These are phyloP conservation scores for Notarius lentiginosus DNA, from an alignment of 2,113 vertebrate genomes.

Conservation along the genomic window DNA sequence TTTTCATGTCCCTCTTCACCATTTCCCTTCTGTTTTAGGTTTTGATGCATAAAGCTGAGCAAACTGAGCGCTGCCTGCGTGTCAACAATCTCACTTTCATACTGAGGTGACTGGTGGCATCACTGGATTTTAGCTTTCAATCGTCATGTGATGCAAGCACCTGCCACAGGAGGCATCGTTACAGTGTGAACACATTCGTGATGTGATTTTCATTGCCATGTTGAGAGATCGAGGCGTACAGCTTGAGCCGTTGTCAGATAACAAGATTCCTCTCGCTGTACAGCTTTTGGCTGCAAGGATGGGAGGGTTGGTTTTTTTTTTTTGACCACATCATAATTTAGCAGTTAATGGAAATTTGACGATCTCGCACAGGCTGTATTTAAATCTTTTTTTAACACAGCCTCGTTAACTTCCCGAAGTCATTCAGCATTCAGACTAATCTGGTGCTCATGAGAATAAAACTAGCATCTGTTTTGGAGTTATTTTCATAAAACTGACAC, in stretches of 20 bases:
- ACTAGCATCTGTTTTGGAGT: neutral
- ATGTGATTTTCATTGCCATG: neutral
- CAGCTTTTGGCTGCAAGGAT: neutral
- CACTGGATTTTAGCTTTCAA: neutral
- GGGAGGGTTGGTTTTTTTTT: neutral
- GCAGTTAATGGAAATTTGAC: constrained; percentile 14
- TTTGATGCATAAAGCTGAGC: neutral
- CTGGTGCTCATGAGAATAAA: neutral
- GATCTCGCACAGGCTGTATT: neutral
- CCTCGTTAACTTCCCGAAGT: neutral
- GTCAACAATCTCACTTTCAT: neutral
- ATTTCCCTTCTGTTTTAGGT: neutral
- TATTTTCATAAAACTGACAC: neutral
- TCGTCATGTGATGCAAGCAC: neutral
- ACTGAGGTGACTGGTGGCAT: neutral
- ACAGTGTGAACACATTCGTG: neutral
- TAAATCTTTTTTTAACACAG: neutral
- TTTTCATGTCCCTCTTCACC: neutral
- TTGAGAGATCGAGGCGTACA: neutral
- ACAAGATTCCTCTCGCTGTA: neutral
- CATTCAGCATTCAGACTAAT: constrained; percentile 17
- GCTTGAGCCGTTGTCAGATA: neutral
- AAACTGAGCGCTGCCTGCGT: neutral
- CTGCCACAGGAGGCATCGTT: neutral
- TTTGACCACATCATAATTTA: neutral